Conservation (phyloP, 2,113 vertebrate genomes). For the Pluvialis apricaria region DNA sequence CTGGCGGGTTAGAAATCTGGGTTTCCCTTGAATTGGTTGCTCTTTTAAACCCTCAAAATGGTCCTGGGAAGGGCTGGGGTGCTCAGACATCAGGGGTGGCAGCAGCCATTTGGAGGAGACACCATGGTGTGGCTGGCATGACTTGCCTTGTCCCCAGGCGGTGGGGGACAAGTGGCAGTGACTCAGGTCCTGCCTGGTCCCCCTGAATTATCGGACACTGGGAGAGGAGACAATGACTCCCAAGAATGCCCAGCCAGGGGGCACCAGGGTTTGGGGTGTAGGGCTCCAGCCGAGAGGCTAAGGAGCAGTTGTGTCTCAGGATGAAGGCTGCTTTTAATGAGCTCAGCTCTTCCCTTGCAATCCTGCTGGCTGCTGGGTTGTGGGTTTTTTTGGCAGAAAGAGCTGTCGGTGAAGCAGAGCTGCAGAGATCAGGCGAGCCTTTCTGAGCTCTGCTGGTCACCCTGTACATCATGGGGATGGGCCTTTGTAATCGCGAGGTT, state of each 20-base stretch:
- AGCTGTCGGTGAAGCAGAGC: neutral
- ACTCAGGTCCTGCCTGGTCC: neutral
- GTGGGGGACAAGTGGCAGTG: neutral
- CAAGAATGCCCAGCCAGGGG: neutral
- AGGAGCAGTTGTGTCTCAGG: neutral
- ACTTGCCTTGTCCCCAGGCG: neutral
- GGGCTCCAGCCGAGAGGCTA: neutral
- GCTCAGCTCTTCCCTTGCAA: neutral
- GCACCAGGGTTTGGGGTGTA: neutral
- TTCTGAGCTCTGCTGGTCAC: neutral
- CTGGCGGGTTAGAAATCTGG: neutral
- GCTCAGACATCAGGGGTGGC: neutral
- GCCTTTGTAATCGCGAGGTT: neutral
- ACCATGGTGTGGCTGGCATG: accelerated
- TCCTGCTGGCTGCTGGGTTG: neutral
- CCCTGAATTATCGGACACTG: neutral
- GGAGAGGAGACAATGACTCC: neutral
- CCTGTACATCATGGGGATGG: accelerated
- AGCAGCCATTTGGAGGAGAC: neutral
- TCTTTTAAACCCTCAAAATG: too few relatives aligned
- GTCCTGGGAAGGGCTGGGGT: neutral
- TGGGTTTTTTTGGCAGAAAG: neutral
- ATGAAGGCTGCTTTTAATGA: neutral
- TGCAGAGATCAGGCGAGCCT: neutral
- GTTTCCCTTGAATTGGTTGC: neutral